A percentile compares a stretch with the other conserved stretches of the same genome.
Conservation (phyloP, 2,888 invertebrate genomes). For the Chloroclystis v-ata region DNA sequence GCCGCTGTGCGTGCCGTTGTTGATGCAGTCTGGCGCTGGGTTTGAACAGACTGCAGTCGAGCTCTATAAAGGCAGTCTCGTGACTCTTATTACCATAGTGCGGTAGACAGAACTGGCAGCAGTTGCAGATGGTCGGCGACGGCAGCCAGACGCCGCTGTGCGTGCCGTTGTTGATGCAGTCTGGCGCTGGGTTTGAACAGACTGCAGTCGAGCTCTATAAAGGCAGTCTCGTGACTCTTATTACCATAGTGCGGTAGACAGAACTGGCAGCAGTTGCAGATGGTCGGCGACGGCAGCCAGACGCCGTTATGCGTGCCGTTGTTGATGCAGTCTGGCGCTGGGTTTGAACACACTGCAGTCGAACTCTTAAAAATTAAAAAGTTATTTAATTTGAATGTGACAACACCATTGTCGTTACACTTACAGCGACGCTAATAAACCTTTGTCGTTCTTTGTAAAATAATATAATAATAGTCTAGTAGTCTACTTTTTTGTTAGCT, state of each 20-base stretch:
- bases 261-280: constrained; percentile 81
- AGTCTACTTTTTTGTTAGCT: too few relatives aligned
- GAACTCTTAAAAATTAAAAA: constrained; percentile 3
- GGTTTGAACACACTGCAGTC: constrained; percentile 50
- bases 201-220: constrained; percentile 33
- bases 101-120: constrained; percentile 79
- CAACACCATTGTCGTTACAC: too few relatives aligned
- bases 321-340: constrained; percentile 71
- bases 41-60: constrained; percentile 50
- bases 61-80: too few relatives aligned
- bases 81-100: constrained; percentile 78
- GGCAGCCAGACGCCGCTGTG: constrained; percentile 76
- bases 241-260: constrained; percentile 78
- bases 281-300: constrained; percentile 73
- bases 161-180: constrained; percentile 78
- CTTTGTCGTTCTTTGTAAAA: too few relatives aligned
- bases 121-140: constrained; percentile 80
- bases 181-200: constrained; percentile 53
- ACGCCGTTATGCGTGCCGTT: constrained; percentile 78
- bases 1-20: constrained; percentile 78
- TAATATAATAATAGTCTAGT: too few relatives aligned
- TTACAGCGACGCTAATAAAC: too few relatives aligned
- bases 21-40: constrained; percentile 67
- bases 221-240: too few relatives aligned
- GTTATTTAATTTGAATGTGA: too few relatives aligned